Evolutionary conservation across 2,888 invertebrate species (phyloP), one percentile per base, ranked within the genome.

Genomic region (Leuctra nigra): DNA sequence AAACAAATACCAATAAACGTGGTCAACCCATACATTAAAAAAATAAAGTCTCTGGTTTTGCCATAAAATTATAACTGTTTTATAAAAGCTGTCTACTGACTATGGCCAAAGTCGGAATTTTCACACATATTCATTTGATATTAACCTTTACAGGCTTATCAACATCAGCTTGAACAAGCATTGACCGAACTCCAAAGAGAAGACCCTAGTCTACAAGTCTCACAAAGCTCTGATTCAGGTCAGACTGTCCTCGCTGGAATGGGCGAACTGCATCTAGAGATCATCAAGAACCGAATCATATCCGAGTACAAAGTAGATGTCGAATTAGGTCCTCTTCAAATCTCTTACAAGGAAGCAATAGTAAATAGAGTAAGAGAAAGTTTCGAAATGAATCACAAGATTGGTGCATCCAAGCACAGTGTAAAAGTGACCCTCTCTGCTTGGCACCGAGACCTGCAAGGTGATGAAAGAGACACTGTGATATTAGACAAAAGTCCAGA

Each of bases 221-320:
- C 74, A 39, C 74, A 81, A 13, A 86, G 94, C 68, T 70, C 78
- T 1, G 91, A 91, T 59, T 90, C 90, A 0, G 91, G 90, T 0
- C 95, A 97, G 76, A 88, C 87, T 0, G 83, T 95, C 52, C 75
- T 94, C 63, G 57, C 67, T 81, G 93, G 97, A 13, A 98, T 98
- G 98, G 99, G 99, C 1, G 97, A 99, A 72, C 78, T 99, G 1
- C 99, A 99, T 69, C 76, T 99, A 59, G 97, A 99, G 63, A 86
- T 97, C 59, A 87, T 97, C 36, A 88, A 86, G 68, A 92, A 96
- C 63, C 79, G 98, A 18, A 84, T 99, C 52, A 71, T 81, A 44
- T 82, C 83, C 55, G 95, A 98, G 66, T 97, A 91, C 71, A 90
- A 89, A 68, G 83, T 99, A 55, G 90, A 96, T 13, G 94, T 84